Evolutionary conservation across 2,888 invertebrate species (phyloP), one percentile per base, ranked within the genome.

Genomic region (Conops quadrifasciatus): DNA sequence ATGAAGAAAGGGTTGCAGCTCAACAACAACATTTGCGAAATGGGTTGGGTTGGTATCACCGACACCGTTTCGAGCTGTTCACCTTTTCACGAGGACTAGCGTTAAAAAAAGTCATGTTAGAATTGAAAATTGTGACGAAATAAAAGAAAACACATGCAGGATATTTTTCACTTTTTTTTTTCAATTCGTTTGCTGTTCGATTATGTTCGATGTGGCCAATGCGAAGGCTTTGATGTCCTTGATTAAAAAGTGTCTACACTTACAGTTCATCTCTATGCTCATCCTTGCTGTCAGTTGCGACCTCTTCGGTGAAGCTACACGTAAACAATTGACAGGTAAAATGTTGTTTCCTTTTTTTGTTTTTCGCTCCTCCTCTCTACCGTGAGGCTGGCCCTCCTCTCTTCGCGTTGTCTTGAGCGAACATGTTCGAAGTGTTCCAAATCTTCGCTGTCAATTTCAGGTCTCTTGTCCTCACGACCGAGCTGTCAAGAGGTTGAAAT

Each of bases 381-480:
- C 21, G 24, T 21, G 21, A n/a, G 11, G 7, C 21, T 53, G 21
- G 53, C 19, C 9, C 21, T 53, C 11, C n/a, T 21, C 21, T 19
- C 53, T 4, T 9, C 9, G 9, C 21, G 19, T 19, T 16, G 53
- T 21, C 19, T 19, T 19, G n/a, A 3, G n/a, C 21, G 9, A 11
- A 53, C 19, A n/a, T 53, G 53, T 53, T n/a, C 53, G 11, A 24
- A n/a, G 15, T 53, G 53, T 53, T 28, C 51, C 49, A 28, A 49
- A 64, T 43, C 45, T 45, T 64, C 49, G 45, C 43, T 47, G 63
- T 47, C 63, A 64, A 47, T 45, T 64, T 30, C n/a, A n/a, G n/a
- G n/a, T n/a, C n/a, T n/a, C n/a, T n/a, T n/a, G n/a, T n/a, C n/a
- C n/a, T n/a, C n/a, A n/a, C n/a, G n/a, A n/a, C 65, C 28, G 45